Evolutionary conservation across 2,888 invertebrate species (phyloP).

Genomic region (Nemurella pictetii): DNA sequence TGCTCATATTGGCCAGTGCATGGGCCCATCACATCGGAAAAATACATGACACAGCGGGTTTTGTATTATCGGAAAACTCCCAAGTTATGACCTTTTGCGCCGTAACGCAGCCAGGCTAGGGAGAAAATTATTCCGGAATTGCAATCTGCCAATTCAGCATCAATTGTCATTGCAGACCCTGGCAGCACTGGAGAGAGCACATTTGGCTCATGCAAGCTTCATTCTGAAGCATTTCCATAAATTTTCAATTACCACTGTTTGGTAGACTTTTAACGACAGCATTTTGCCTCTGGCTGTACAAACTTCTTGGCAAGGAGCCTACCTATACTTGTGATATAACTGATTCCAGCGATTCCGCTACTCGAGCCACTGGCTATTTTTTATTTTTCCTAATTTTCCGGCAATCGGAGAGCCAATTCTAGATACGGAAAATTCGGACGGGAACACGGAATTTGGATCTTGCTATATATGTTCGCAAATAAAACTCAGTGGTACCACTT

Average conservation of each 20-base stretch:
- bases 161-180: not conserved
- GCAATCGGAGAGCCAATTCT: not conserved
- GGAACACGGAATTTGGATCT: not conserved
- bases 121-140: not conserved
- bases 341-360: not conserved
- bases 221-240: not conserved
- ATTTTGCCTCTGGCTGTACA: not conserved
- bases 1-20: too few relatives aligned
- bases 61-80: too few relatives aligned
- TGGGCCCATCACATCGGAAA: too few relatives aligned
- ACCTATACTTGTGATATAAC: not conserved
- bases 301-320: not conserved
- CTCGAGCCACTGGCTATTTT: not conserved
- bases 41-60: too few relatives aligned
- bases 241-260: not conserved
- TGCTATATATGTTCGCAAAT: too few relatives aligned
- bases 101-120: not conserved
- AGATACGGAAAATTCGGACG: not conserved
- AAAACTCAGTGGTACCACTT: not conserved
- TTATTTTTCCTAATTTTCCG: not conserved
- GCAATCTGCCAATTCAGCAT: not conserved
- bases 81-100: not conserved
- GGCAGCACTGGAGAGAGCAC: too few relatives aligned
- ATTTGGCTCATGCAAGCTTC: too few relatives aligned
- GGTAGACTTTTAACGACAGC: not conserved